phyloP scores from a whole-genome alignment of 2,113 vertebrate genomes.

The Sorex fumeus region DNA sequence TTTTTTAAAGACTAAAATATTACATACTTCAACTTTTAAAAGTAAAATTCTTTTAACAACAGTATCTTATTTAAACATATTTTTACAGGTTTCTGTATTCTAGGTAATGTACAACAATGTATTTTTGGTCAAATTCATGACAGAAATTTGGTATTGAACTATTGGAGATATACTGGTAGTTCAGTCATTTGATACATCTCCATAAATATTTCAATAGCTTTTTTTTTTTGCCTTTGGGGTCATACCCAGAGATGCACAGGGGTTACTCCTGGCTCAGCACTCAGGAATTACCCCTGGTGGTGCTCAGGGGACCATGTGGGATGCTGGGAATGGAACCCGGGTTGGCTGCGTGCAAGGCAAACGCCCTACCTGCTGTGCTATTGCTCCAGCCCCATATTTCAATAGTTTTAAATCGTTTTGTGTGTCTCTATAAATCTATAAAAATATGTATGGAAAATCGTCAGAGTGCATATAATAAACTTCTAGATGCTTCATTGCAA shows the following conservation, averaged over 20 bases:
- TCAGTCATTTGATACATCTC: too few species aligned
- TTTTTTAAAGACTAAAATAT: conserved; percentile 62
- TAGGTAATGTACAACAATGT: not conserved
- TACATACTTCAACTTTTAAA: conserved; percentile 14
- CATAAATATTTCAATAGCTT: not conserved
- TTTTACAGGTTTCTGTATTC: not conserved
- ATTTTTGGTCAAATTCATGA: not conserved
- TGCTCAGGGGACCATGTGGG: too few species aligned
- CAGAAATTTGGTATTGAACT: conserved; percentile 2
- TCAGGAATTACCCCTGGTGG: too few species aligned
- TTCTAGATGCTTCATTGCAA: conserved; percentile 29
- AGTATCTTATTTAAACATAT: not conserved
- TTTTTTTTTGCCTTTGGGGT: too few species aligned
- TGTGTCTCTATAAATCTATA: not conserved
- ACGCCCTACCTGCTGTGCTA: too few species aligned
- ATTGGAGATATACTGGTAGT: not conserved
- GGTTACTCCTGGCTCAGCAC: too few species aligned
- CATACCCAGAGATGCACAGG: too few species aligned
- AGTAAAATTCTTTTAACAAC: not conserved
- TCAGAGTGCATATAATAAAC: not conserved
- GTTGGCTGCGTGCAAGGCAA: too few species aligned
- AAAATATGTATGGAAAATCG: not conserved
- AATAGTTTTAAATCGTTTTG: not conserved
- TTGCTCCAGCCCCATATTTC: too few species aligned
- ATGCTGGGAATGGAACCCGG: too few species aligned